Base-by-base conservation (phyloP, 2,888 invertebrate species). In the Xestia ashworthii region DNA sequence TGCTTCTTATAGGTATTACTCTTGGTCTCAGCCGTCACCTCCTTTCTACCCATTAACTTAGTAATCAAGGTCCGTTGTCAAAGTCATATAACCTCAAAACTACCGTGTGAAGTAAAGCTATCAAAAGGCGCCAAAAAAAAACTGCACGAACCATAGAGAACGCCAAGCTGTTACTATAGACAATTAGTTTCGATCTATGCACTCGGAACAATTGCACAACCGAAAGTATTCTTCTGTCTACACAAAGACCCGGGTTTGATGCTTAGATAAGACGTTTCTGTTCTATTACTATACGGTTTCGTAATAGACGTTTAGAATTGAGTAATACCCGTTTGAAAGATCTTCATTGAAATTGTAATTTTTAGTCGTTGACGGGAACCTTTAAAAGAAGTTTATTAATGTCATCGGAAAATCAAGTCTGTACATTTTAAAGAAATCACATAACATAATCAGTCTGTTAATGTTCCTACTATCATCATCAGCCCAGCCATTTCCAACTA, bases 191-290 rank as follows among this genome's bases (percentile, higher is more conserved):
- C 74, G 64, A 81, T 76, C 48, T 64, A 79, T 84, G 70, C 79
- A 82, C 68, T 74, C 74, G 46, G 72, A 76, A 85, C 86, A 80
- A 84, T 89, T 87, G 84, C 86, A 80, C 71, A 86, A 89, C 79
- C 25, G 53, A 82, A 79, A 73, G 75, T 83, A 88, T 87, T 88
- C 85, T 89, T 79, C 82, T 82, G 81, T 86, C 87, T 85, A 85
- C 86, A 88, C 87, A 84, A 88, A 88, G 85, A 82, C 80, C 71
- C 62, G 50, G 62, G 81, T 85, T 87, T 66, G 89, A 90, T 90
- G 76, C 70, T 84, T 55, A 86, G 90, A 90, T 91, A 91, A 90
- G 83, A 87, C 70, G 80, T 84, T 83, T 83, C 71, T 80, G 81
- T 81, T 80, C 81, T 78, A 79, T 86, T 87, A 77, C 83, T 82